Evolutionary conservation across 2,888 invertebrate species (phyloP).

Genomic region (Epinotia nisella): DNA sequence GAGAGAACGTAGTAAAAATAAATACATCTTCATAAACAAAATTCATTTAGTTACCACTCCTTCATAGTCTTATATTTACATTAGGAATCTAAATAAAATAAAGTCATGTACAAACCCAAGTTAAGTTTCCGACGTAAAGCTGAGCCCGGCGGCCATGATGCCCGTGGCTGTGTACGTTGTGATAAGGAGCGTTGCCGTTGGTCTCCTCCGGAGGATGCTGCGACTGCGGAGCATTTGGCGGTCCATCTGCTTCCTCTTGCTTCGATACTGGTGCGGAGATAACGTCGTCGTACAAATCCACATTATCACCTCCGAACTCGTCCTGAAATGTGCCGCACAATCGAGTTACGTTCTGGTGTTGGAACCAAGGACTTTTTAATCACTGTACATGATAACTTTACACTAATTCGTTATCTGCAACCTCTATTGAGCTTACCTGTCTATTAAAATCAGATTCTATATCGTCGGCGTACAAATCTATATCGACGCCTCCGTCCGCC

Average conservation of each 20-base stretch:
- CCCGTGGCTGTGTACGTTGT: slow-evolving; percentile 89
- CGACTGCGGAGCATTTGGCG: slow-evolving; percentile 83
- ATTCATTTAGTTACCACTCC: slow-evolving; percentile 43
- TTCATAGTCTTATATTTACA: slow-evolving; percentile 72
- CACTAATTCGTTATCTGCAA: slow-evolving; percentile 37
- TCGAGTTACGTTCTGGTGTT: slow-evolving; percentile 25
- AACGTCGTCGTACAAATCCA: slow-evolving; percentile 98
- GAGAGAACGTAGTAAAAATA: slow-evolving; percentile 3
- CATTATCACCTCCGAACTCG: slow-evolving; percentile 93
- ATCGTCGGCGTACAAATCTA: slow-evolving; percentile 98
- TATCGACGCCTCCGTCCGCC: slow-evolving; percentile 97
- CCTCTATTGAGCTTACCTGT: slow-evolving; percentile 72
- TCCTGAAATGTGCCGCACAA: slow-evolving; percentile 83
- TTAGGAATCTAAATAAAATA: slow-evolving; percentile 68
- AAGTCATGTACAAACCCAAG: slow-evolving; percentile 92
- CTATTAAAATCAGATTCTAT: slow-evolving; percentile 95
- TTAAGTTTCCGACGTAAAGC: slow-evolving; percentile 98
- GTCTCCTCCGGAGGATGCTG: slow-evolving; percentile 87
- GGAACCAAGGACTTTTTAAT: background rate
- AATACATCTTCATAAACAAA: background rate
- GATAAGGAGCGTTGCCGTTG: slow-evolving; percentile 87
- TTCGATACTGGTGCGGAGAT: slow-evolving; percentile 90
- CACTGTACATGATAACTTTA: background rate
- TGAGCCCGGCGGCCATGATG: slow-evolving; percentile 93
- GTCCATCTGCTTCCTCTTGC: slow-evolving; percentile 84